Conservation (phyloP, 2,113 vertebrate genomes). For the Podiceps cristatus region DNA sequence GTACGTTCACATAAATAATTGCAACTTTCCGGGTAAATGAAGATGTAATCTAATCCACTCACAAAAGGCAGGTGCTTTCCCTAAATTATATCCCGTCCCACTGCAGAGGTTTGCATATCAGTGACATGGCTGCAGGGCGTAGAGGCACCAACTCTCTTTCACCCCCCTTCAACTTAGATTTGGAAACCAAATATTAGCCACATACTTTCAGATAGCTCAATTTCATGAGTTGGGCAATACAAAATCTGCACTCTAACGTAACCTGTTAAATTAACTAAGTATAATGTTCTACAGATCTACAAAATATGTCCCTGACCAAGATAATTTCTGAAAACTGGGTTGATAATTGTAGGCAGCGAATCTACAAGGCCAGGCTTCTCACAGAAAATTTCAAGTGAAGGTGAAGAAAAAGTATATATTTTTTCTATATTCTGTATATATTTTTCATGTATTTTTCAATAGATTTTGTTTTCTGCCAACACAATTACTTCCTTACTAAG, state of each 20-base stretch:
- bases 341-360: not conserved
- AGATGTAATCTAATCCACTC: not conserved
- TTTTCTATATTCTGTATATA: not conserved
- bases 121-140: too few species aligned
- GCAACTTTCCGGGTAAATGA: not conserved
- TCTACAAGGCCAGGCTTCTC: not conserved
- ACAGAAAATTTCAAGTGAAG: not conserved
- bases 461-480: not conserved
- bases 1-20: not conserved
- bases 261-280: not conserved
- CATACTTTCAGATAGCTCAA: not conserved
- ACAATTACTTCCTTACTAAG: not conserved
- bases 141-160: not conserved
- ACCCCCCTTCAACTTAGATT: not conserved
- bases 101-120: accelerated
- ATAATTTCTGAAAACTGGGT: not conserved
- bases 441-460: not conserved
- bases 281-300: not conserved
- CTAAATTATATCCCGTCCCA: accelerated
- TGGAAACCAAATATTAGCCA: not conserved
- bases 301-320: not conserved
- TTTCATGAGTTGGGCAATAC: not conserved
- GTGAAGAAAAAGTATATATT: not conserved
- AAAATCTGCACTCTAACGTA: not conserved
- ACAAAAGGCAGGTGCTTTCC: not conserved